These are phyloP conservation scores for Chrysolina americana DNA, from an alignment of 2,888 invertebrate species.

Conservation along the genomic window DNA sequence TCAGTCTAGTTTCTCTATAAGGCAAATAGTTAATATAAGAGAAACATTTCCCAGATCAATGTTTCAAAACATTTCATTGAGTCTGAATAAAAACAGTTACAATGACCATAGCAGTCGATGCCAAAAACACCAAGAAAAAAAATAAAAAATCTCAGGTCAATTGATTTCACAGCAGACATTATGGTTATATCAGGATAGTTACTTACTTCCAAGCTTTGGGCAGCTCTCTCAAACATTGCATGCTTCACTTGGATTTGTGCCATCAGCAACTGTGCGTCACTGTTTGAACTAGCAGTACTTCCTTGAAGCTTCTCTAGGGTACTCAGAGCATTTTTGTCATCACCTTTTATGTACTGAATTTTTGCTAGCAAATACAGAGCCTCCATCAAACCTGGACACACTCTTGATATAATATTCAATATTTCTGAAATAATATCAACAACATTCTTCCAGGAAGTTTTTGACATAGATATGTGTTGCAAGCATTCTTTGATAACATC, in stretches of 20 bases:
- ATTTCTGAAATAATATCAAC: slow-evolving; percentile 61
- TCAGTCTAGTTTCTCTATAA: no score
- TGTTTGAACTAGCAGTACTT: slow-evolving; percentile 82
- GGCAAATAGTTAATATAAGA: no score
- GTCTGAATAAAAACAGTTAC: no score
- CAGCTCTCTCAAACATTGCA: slow-evolving; percentile 81
- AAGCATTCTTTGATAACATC: slow-evolving; percentile 85
- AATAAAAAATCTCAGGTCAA: no score
- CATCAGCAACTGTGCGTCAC: slow-evolving; percentile 87
- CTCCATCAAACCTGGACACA: slow-evolving; percentile 85
- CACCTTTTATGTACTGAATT: slow-evolving; percentile 86
- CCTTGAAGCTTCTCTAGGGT: slow-evolving; percentile 83
- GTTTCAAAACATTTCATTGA: no score
- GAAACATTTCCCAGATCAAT: no score
- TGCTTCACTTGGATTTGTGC: slow-evolving; percentile 87
- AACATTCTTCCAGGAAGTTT: slow-evolving; percentile 33
- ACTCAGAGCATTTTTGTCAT: slow-evolving; percentile 79
- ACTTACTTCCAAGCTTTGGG: slow-evolving; percentile 85
- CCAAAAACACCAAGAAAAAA: no score
- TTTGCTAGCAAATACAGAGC: slow-evolving; percentile 82
- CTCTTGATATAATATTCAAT: slow-evolving; percentile 80
- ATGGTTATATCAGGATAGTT: not conserved
- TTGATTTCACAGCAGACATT: no score
- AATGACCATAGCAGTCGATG: no score
- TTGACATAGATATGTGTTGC: slow-evolving; percentile 75